A percentile compares a stretch with the other conserved stretches of the same genome.
phyloP scores from a whole-genome alignment of 2,888 invertebrate genomes.

The Nephrotoma appendiculata region DNA sequence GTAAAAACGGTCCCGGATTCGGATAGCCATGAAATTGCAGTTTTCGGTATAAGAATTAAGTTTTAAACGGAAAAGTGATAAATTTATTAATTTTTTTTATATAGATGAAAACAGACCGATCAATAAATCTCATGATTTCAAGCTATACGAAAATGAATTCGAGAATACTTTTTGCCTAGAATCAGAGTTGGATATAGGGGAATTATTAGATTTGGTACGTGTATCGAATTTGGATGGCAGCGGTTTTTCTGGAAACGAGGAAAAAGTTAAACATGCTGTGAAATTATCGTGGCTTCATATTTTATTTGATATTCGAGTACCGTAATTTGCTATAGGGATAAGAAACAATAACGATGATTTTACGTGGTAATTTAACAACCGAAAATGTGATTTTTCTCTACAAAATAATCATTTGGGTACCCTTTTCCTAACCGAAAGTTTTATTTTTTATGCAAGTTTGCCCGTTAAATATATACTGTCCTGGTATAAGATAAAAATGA shows the following conservation, averaged over 20 bases:
- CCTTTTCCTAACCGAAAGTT: too few species aligned
- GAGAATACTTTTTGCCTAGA: conserved; percentile 74
- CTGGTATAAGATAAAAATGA: too few species aligned
- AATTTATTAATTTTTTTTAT: background rate
- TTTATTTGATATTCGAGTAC: too few species aligned
- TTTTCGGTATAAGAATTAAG: background rate
- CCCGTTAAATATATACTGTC: too few species aligned
- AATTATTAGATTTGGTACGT: conserved; percentile 64
- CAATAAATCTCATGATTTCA: background rate
- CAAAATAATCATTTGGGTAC: too few species aligned
- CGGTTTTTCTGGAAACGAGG: conserved; percentile 35
- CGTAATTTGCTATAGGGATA: too few species aligned
- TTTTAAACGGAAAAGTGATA: background rate
- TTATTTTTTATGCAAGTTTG: too few species aligned
- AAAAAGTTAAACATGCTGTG: conserved; percentile 61
- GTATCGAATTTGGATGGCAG: conserved; percentile 43
- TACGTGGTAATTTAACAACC: too few species aligned
- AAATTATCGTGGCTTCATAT: conserved; percentile 56
- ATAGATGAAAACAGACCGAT: background rate
- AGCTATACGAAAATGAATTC: conserved; percentile 25
- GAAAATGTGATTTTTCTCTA: too few species aligned
- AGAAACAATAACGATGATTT: conserved; percentile 44
- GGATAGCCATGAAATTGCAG: background rate
- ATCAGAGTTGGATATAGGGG: conserved; percentile 75
- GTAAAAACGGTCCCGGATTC: conserved; percentile 43